Base-by-base conservation (phyloP, 2,797 vertebrate species). In the Phyllotis vaccarum region DNA sequence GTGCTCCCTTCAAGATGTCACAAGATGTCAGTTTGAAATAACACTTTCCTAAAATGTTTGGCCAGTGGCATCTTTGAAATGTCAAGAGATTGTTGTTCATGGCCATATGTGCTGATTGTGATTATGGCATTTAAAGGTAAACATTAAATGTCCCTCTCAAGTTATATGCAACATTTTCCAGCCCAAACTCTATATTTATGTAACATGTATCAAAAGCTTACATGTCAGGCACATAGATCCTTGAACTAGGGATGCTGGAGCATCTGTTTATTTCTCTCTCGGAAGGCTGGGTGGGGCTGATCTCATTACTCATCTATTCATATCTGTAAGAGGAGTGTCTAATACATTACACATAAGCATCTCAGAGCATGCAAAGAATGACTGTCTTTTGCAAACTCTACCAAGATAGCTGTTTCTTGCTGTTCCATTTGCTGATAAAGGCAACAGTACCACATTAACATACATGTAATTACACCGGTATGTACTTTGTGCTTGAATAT, bases 11-110 rank as follows among this genome's bases (percentile, higher is more conserved):
- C 37, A 96, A 74, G 83, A 93, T 85, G 88, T 66, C 72, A 81
- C 37, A 92, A 81, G 86, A 95, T 86, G 72, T 87, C 86, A 86
- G 70, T 94, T 95, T 93, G 49, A 93, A 93, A 91, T 79, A 91
- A 96, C 92, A 93, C 68, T 93, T 95, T 80, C 87, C 90, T 81
- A 86, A 86, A 95, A 90, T 85, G 88, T 97, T 95, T 94, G 91
- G 78, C 81, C 96, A 95, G 68, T 94, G 93, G 58, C 86, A 96
- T 93, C 95, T 96, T 68, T 89, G 92, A 96, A 96, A 96, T 96
- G 89, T 95, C 93, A 92, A 92, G 92, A 96, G 91, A 92, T 89
- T 94, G 88, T 95, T 76, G 81, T 93, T 85, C 24, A 11, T 95
- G 86, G 70, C 68, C 43, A 34, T 95, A 89, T 85, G 76, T 95